Evolutionary conservation across 2,888 invertebrate genomes (phyloP).

Genomic region (Chouioia cunea): DNA sequence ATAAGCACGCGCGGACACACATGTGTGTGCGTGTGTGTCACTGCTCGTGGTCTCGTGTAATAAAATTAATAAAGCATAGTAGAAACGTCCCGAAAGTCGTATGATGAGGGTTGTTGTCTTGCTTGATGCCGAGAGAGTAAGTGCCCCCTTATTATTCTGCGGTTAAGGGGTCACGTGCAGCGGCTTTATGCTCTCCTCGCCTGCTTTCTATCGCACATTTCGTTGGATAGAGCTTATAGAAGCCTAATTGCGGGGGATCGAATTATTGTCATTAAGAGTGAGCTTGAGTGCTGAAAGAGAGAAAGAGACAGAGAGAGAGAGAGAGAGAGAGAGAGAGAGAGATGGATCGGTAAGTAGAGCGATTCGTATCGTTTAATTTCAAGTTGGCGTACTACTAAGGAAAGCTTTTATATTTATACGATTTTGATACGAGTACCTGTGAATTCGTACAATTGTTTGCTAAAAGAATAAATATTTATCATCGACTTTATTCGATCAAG

Average conservation of each 20-base stretch:
- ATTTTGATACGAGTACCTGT: too few relatives aligned
- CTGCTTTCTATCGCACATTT: too few relatives aligned
- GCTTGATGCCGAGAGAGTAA: background rate
- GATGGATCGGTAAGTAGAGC: too few relatives aligned
- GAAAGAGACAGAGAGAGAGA: background rate
- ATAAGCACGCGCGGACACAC: too few relatives aligned
- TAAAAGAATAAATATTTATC: too few relatives aligned
- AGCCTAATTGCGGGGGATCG: background rate
- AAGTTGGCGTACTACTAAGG: too few relatives aligned
- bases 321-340: too few relatives aligned
- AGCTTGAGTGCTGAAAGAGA: background rate
- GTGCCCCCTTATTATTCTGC: slow-evolving; percentile 38
- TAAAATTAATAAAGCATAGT: slow-evolving; percentile 31
- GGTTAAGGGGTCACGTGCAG: slow-evolving; percentile 18
- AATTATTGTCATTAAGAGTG: slow-evolving; percentile 13
- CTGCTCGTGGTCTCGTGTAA: background rate
- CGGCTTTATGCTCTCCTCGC: too few relatives aligned
- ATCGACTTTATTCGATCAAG: too few relatives aligned
- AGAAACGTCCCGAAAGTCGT: slow-evolving; percentile 1
- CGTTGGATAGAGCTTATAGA: background rate
- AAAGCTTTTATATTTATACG: too few relatives aligned
- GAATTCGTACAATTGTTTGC: too few relatives aligned
- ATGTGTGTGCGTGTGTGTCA: background rate
- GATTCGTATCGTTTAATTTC: too few relatives aligned
- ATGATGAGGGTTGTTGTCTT: slow-evolving; percentile 22